Base-by-base conservation (phyloP, 1,140 invertebrate species). In the Asobara japonica region DNA sequence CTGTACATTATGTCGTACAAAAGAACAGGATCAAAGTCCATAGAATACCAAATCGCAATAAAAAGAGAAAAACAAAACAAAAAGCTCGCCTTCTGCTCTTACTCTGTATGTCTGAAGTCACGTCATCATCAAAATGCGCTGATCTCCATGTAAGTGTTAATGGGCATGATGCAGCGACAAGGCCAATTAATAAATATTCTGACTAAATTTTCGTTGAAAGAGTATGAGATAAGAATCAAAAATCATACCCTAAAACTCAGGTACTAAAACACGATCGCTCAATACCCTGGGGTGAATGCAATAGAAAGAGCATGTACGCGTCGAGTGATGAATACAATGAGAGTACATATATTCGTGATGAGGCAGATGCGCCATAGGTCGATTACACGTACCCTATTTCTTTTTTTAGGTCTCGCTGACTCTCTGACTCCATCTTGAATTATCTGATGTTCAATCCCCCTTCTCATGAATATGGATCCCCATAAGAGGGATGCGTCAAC, bases 401-500 rank as follows among this genome's bases (percentile, higher is more conserved):
- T 31, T 62, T 5, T 56, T 56, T 68, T 30, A 30, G 60, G 22
- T 71, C 22, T 64, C 73, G 51, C 79, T 85, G 84, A 86, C 85
- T 86, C 79, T 71, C 70, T 84, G 84, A 86, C 85, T 86, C 82
- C 81, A 85, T 86, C 79, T 86, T 86, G 83, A 85, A 83, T 84
- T 79, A 82, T 80, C 74, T 69, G 78, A 74, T 70, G 74, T 72
- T 65, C 41, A 74, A 78, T 77, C 78, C 77, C 74, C 68, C 65
- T 33, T 48, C 29, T 45, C 38, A 29, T 36, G 27, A 65, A 70
- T 56, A 10, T 27, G 22, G 25, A 27, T 10, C 27, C 16, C 30
- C 20, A 74, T 36, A 4, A 70, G 62, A 36, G 68, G 68, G 68
- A 25, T 61, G 56, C 56, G 61, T 1, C 51, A 56, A 18, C 18